Evolutionary conservation across 37 sponge, comb jelly and placozoan genomes (phyloP).

Genomic region (Halichondria panicea): DNA sequence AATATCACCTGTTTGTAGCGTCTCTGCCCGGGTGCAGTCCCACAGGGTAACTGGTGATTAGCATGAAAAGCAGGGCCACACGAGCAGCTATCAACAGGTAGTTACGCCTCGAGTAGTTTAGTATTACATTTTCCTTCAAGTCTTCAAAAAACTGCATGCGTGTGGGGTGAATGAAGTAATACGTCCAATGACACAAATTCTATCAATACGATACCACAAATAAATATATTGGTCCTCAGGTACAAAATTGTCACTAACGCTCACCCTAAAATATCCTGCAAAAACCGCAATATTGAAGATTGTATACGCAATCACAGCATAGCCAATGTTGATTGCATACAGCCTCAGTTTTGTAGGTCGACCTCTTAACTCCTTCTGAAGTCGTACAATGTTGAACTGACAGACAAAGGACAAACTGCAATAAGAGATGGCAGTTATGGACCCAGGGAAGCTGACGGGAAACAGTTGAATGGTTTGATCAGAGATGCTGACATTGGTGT

Average conservation of each 20-base stretch:
- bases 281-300: constrained; percentile 60
- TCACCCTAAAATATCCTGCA: constrained; percentile 56
- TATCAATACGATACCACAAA: too few species aligned
- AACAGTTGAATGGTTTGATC: too few species aligned
- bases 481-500: too few species aligned
- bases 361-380: constrained; percentile 61
- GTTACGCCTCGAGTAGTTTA: constrained; percentile 37
- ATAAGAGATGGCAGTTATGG: constrained; percentile 53
- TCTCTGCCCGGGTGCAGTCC: constrained; percentile 68
- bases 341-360: constrained; percentile 24
- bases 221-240: too few species aligned
- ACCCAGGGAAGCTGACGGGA: too few species aligned
- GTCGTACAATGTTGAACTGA: constrained; percentile 78
- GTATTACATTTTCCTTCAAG: constrained; percentile 46
- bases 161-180: too few species aligned
- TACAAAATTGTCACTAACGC: constrained; percentile 6
- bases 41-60: constrained; percentile 71
- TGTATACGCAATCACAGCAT: constrained; percentile 42
- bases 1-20: constrained; percentile 31
- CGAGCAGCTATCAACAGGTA: constrained; percentile 56
- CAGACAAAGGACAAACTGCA: constrained; percentile 74
- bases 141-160: constrained; percentile 42
- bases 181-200: too few species aligned
- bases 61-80: constrained; percentile 58
- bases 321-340: constrained; percentile 21